Conservation (phyloP, 2,888 invertebrate genomes). For the Hydrotaea diabolus region DNA sequence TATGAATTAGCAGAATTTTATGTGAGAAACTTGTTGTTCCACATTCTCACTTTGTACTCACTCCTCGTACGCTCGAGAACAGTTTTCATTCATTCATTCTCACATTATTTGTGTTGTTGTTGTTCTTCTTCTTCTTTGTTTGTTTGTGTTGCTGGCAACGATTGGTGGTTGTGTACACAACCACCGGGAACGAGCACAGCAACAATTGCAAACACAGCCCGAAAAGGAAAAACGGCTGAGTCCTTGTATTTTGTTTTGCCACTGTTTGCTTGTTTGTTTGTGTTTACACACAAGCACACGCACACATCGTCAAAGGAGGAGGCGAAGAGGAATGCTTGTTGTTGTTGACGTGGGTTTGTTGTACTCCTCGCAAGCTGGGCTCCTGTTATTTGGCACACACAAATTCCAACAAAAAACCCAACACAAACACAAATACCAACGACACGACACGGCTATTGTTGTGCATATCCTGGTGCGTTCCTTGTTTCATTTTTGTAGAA, state of each 20-base stretch:
- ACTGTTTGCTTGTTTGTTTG: slow-evolving; percentile 18
- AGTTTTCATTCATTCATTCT: not conserved
- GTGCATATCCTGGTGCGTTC: not conserved
- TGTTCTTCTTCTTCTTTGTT: too few species aligned
- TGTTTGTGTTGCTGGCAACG: not conserved
- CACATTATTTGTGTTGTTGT: slow-evolving; percentile 7
- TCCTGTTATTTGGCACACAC: slow-evolving; percentile 56
- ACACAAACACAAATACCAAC: slow-evolving; percentile 26
- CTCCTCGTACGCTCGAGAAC: not conserved
- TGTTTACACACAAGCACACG: not conserved
- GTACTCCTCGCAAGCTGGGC: slow-evolving; percentile 4
- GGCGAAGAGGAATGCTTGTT: not conserved
- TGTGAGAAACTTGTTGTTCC: slow-evolving; percentile 1
- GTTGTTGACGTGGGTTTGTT: not conserved
- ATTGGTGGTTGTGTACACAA: not conserved
- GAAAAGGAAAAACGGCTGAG: not conserved
- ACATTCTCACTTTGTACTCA: not conserved
- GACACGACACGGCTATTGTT: not conserved
- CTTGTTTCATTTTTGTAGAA: not conserved
- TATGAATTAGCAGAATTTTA: not conserved
- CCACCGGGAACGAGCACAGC: not conserved
- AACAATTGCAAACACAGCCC: not conserved
- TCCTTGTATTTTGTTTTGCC: slow-evolving; percentile 7
- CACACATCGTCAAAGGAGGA: not conserved
- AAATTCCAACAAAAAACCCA: slow-evolving; percentile 64